phyloP scores from a whole-genome alignment of 2,113 vertebrate genomes.

The Aepyceros melampus region DNA sequence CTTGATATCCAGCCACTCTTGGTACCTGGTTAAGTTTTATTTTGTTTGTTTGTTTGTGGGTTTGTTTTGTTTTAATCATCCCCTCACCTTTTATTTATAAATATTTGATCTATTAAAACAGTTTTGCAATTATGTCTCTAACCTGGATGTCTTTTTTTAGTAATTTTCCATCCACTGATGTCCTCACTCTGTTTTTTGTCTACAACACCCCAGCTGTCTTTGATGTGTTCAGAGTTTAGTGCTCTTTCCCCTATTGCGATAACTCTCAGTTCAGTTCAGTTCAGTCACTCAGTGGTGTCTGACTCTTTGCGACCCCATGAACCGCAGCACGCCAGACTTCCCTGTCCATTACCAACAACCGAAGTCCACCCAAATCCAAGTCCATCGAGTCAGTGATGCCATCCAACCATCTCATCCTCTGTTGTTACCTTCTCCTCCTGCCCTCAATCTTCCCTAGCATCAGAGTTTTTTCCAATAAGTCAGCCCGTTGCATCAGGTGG shows the following conservation, averaged over 20 bases:
- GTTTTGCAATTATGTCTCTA: neutral
- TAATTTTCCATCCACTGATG: neutral
- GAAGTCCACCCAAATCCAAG: no score
- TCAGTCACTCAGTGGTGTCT: rapidly evolving
- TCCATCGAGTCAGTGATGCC: no score
- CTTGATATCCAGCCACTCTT: neutral
- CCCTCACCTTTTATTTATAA: neutral
- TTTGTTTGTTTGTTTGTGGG: neutral
- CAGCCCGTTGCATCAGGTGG: no score
- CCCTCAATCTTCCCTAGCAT: no score
- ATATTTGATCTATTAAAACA: neutral
- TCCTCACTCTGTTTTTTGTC: neutral
- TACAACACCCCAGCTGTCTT: neutral
- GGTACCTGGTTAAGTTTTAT: neutral
- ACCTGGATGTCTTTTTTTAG: neutral
- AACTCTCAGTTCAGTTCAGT: no score
- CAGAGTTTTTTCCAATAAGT: no score
- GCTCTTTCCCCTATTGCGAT: neutral
- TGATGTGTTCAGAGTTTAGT: neutral
- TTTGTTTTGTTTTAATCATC: neutral
- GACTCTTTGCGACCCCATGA: no score
- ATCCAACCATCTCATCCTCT: no score
- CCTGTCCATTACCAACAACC: no score
- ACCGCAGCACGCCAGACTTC: no score
- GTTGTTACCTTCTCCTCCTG: rapidly evolving